Percentiles rank a stretch among this genome's conserved stretches.
phyloP scores from a whole-genome alignment of 2,888 invertebrate genomes.

The Leptura quadrifasciata region DNA sequence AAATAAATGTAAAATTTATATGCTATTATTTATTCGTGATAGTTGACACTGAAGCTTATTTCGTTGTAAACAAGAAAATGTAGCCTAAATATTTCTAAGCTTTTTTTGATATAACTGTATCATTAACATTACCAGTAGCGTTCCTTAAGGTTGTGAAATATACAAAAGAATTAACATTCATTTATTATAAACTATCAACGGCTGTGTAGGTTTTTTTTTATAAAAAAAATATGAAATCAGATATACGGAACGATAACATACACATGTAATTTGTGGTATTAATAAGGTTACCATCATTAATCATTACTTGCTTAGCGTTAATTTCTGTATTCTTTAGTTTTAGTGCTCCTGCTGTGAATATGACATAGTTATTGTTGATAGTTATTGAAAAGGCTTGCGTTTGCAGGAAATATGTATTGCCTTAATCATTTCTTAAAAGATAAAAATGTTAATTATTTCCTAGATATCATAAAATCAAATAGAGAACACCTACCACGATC shows the following conservation, averaged over 20 bases:
- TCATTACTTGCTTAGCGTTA: conserved; percentile 67
- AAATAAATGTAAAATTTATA: too few relatives aligned
- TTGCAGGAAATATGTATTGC: conserved; percentile 41
- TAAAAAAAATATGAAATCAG: conserved; percentile 53
- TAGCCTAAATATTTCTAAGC: too few relatives aligned
- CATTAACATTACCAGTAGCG: neutral
- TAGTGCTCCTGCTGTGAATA: conserved; percentile 60
- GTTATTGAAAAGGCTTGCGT: conserved; percentile 37
- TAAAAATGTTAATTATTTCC: conserved; percentile 41
- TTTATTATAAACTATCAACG: conserved; percentile 58
- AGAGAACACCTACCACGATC: conserved; percentile 33
- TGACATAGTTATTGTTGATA: conserved; percentile 36
- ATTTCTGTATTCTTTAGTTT: conserved; percentile 66
- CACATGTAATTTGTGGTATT: conserved; percentile 63
- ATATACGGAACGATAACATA: conserved; percentile 59
- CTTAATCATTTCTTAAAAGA: conserved; percentile 38
- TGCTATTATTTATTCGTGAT: too few relatives aligned
- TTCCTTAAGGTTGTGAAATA: conserved; percentile 34
- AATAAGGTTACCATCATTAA: conserved; percentile 66
- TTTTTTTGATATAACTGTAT: neutral
- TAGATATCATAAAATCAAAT: conserved; percentile 34
- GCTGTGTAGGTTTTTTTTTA: conserved; percentile 52
- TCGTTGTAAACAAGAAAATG: too few relatives aligned
- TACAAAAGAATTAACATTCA: conserved; percentile 49
- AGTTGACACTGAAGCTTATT: too few relatives aligned